Percentiles rank a stretch among this genome's conserved stretches.
phyloP scores from a whole-genome alignment of 1,140 invertebrate genomes.

The Drosophila takahashii region DNA sequence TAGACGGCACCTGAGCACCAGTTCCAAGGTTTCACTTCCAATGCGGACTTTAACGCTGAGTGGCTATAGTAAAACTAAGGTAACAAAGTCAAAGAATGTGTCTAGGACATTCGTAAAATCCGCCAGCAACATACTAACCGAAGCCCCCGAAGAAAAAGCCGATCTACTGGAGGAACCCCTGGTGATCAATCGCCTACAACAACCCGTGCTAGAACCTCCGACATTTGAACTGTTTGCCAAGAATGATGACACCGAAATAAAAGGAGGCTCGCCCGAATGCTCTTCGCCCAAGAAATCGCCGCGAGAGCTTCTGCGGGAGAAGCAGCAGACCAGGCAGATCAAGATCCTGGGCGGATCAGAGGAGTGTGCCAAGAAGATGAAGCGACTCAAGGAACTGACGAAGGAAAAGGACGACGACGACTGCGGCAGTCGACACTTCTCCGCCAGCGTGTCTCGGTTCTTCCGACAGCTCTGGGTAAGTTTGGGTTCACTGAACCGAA shows the following conservation, averaged over 20 bases:
- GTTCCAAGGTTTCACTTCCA: too few relatives aligned
- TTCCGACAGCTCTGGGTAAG: constrained; percentile 26
- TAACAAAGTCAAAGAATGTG: background rate
- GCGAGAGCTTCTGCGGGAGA: constrained; percentile 17
- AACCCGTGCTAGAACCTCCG: background rate
- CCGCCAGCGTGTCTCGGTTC: background rate
- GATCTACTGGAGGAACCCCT: background rate
- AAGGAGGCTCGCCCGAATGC: constrained; percentile 9
- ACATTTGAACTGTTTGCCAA: constrained; percentile 7
- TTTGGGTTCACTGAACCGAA: constrained; percentile 4
- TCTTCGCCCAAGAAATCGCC: background rate
- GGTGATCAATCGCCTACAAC: background rate
- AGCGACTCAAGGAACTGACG: background rate
- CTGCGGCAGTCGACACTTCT: background rate
- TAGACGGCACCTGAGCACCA: constrained; percentile 9
- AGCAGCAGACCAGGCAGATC: background rate
- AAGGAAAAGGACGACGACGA: constrained; percentile 3
- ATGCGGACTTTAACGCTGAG: background rate
- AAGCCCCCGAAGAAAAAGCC: background rate
- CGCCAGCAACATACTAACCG: background rate
- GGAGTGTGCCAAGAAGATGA: constrained; percentile 15
- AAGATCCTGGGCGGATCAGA: constrained; percentile 33
- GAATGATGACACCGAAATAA: constrained; percentile 25
- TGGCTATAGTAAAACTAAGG: background rate
- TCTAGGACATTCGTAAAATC: background rate